Conservation (phyloP, 2,113 vertebrate genomes). For the Ia io region DNA sequence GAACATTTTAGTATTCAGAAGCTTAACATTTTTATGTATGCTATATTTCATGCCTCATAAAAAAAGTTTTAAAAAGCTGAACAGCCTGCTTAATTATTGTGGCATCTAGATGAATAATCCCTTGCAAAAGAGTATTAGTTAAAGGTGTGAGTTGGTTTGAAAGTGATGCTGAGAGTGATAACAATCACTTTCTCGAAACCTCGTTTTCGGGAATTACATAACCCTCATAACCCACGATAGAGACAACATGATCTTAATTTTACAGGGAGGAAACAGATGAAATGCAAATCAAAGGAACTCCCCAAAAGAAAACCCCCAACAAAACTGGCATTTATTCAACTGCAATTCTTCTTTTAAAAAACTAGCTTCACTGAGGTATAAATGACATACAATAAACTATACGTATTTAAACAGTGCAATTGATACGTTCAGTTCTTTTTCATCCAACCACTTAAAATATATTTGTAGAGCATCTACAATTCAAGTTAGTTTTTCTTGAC, state of each 20-base stretch:
- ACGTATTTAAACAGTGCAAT: neutral
- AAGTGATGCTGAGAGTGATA: neutral
- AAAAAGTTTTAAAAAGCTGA: neutral
- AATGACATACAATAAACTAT: neutral
- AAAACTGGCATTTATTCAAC: neutral
- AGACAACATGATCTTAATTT: neutral
- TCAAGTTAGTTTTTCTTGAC: neutral
- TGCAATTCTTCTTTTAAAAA: constrained; percentile 1
- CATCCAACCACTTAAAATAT: neutral
- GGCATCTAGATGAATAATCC: neutral
- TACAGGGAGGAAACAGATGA: neutral
- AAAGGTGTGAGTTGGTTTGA: neutral
- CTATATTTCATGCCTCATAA: neutral
- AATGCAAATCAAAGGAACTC: neutral
- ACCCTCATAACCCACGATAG: neutral
- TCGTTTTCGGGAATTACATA: neutral
- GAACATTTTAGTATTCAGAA: neutral
- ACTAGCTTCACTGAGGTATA: neutral
- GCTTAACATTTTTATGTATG: neutral
- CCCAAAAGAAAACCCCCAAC: neutral
- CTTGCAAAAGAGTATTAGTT: neutral
- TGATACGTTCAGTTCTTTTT: neutral
- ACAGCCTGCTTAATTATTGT: neutral
- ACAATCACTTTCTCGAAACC: neutral
- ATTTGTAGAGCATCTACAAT: neutral